A percentile compares a stretch with the other conserved stretches of the same genome.
These are phyloP conservation scores for Leucophenga maculata DNA, from an alignment of 2,888 invertebrate species.

Conservation along the genomic window DNA sequence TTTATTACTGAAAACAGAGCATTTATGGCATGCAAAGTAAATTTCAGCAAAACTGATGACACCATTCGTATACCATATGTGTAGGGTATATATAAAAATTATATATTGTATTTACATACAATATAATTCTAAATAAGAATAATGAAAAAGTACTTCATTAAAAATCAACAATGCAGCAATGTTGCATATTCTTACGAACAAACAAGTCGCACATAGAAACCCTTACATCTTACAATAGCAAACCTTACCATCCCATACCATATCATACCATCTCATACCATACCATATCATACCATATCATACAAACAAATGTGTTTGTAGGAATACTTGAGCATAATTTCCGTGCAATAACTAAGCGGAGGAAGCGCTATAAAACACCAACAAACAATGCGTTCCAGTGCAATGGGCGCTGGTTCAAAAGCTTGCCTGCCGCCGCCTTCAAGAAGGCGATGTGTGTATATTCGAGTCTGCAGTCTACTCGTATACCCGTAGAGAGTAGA, in stretches of 20 bases:
- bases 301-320: not conserved
- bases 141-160: constrained; percentile 65
- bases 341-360: constrained; percentile 16
- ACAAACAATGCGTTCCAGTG: not conserved
- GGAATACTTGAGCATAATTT: constrained; percentile 22
- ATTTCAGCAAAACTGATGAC: too few species aligned
- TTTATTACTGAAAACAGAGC: too few species aligned
- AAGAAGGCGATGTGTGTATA: not conserved
- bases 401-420: not conserved
- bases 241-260: too few species aligned
- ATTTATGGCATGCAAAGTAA: too few species aligned
- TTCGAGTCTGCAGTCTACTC: not conserved
- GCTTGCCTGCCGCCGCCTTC: not conserved
- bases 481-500: not conserved
- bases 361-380: not conserved
- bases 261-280: too few species aligned
- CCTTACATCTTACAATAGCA: constrained; percentile 28
- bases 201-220: constrained; percentile 31
- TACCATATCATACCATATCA: not conserved
- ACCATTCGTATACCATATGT: too few species aligned
- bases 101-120: constrained; percentile 33
- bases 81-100: not conserved
- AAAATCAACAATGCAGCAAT: constrained; percentile 55
- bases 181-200: constrained; percentile 9
- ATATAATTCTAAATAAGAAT: constrained; percentile 53